Conservation (phyloP, 2,888 invertebrate genomes). For the Podotricha telesiphe region DNA sequence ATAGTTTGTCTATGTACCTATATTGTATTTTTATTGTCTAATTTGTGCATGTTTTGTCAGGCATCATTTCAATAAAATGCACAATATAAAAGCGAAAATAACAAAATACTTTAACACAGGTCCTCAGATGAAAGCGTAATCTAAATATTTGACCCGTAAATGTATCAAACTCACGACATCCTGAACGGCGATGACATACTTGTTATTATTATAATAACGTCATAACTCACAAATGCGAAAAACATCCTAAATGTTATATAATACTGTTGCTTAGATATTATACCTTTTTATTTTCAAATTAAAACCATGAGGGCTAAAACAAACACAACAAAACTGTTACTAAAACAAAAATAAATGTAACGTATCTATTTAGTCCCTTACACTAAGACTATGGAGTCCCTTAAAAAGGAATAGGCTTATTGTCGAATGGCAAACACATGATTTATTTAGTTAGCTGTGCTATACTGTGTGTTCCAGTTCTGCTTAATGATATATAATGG, state of each 20-base stretch:
- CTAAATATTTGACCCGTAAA: constrained; percentile 2
- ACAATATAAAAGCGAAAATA: background rate
- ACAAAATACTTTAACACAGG: background rate
- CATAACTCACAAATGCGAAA: background rate
- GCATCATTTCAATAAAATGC: background rate
- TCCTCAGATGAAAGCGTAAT: background rate
- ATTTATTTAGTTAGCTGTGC: background rate
- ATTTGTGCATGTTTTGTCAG: background rate
- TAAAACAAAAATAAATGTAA: background rate
- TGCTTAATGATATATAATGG: background rate
- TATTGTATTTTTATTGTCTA: background rate
- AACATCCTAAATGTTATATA: background rate
- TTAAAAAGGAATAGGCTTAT: background rate
- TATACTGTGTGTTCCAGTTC: background rate
- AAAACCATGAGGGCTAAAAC: constrained; percentile 10
- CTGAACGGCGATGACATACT: background rate
- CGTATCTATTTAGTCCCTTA: too few relatives aligned
- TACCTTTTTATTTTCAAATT: constrained; percentile 15
- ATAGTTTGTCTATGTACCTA: background rate
- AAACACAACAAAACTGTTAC: constrained; percentile 9
- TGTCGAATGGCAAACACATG: background rate
- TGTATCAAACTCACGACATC: constrained; percentile 3
- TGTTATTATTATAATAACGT: background rate
- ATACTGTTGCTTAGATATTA: constrained; percentile 9
- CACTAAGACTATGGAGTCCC: constrained; percentile 8